These are phyloP conservation scores for Plebejus anna DNA, from an alignment of 2,888 invertebrate genomes.

Conservation along the genomic window DNA sequence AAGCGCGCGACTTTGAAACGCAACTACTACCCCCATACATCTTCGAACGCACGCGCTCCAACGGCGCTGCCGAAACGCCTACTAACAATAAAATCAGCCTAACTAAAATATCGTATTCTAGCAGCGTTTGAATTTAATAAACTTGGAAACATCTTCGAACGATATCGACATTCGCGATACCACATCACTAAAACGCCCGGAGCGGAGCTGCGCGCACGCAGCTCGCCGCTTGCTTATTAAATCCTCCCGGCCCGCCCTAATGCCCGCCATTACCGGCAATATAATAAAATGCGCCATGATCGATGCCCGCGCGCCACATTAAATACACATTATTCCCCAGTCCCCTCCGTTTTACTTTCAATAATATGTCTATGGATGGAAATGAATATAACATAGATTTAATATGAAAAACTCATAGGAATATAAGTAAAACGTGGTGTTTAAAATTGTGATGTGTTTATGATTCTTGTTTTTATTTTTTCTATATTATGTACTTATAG, in stretches of 20 bases:
- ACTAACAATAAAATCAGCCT: too few species aligned
- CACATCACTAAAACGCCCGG: constrained; percentile 51
- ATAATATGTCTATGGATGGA: not conserved
- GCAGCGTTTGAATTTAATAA: too few species aligned
- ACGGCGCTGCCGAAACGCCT: too few species aligned
- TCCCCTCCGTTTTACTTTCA: constrained; percentile 31
- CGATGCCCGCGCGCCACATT: constrained; percentile 47
- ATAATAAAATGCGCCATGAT: constrained; percentile 62
- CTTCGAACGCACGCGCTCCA: too few species aligned
- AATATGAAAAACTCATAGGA: too few species aligned
- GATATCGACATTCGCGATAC: not conserved
- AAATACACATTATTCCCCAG: constrained; percentile 51
- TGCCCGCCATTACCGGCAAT: constrained; percentile 71
- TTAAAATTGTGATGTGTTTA: not conserved
- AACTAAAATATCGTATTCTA: too few species aligned
- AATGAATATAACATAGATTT: not conserved
- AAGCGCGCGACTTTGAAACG: too few species aligned
- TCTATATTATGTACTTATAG: too few species aligned
- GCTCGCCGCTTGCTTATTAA: constrained; percentile 72
- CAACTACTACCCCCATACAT: too few species aligned
- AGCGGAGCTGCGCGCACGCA: constrained; percentile 57
- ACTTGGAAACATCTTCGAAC: too few species aligned
- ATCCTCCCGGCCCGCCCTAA: constrained; percentile 74
- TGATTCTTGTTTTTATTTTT: not conserved
- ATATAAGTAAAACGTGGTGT: not conserved